These are phyloP conservation scores for Drosophila tani DNA, from an alignment of 1,140 invertebrate species.

Conservation along the genomic window DNA sequence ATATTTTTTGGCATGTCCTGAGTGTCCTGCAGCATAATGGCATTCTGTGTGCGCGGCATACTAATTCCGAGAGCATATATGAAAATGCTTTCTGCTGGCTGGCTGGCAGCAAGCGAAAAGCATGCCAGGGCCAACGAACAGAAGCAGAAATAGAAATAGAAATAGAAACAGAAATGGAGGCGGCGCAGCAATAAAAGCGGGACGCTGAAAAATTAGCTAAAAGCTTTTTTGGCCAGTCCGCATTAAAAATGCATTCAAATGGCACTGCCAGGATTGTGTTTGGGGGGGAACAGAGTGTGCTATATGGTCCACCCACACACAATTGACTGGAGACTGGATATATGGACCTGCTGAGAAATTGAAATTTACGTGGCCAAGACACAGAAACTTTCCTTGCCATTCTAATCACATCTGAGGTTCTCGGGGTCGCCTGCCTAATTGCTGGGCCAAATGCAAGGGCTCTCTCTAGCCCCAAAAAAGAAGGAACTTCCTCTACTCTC, in stretches of 20 bases:
- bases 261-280: conserved; percentile 25
- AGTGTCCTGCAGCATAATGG: conserved; percentile 81
- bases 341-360: conserved; percentile 33
- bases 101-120: conserved; percentile 47
- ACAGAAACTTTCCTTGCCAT: conserved; percentile 37
- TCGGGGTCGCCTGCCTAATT: conserved; percentile 49
- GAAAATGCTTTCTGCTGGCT: conserved; percentile 20
- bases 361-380: conserved; percentile 59
- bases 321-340: conserved; percentile 56
- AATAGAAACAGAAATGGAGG: conserved; percentile 18
- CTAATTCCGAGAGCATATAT: conserved; percentile 63
- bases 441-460: conserved; percentile 50
- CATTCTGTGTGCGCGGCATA: conserved; percentile 76
- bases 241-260: conserved; percentile 84
- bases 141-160: conserved; percentile 26
- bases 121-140: conserved; percentile 67
- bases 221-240: conserved; percentile 72
- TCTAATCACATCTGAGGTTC: conserved; percentile 47
- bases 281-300: neutral
- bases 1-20: conserved; percentile 59
- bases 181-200: conserved; percentile 26
- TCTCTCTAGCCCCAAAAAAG: neutral
- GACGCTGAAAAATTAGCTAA: conserved; percentile 76
- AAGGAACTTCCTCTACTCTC: conserved; percentile 11
- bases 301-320: conserved; percentile 39